Base-by-base conservation (phyloP, 2,888 invertebrate species). In the Zygothrica quintamaculata region DNA sequence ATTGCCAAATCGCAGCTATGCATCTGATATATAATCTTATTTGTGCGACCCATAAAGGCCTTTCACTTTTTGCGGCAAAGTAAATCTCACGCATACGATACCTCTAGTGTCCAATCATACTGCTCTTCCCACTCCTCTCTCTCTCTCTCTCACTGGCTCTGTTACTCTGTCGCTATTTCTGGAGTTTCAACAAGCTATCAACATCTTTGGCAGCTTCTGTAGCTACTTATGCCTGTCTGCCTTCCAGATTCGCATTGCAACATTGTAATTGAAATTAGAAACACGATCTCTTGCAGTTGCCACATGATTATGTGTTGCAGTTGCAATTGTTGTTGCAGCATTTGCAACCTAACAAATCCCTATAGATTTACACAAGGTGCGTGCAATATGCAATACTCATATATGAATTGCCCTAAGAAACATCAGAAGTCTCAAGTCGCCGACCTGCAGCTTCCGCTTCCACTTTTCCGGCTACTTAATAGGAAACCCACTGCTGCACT, bases 41-140 rank as follows among this genome's bases (percentile, higher is more conserved):
- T 73, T 65, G 59, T 55, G 60, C 77, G 78, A 75, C 76, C 81
- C 81, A 78, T 62, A 76, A 61, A 77, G 65, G 78, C 80, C 80
- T 80, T 80, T 80, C 80, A 80, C 80, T 80, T 84, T n/a, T 80
- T 84, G 71, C 62, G 59, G 70, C 60, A 68, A 40, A 42, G 69
- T 58, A 66, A 58, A 62, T 64, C 75, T 60, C 68, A 80, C 80
- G 84, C 80, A 80, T 78, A 29, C 60, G 50, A 62, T 55, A 29
- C 29, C 4, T 4, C 26, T 8, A 9, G 29, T 60, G 48, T 60
- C 40, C 12, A 16, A 6, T 7, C 18, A 37, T 13, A 13, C 37
- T 51, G 43, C 29, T 26, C 11, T 25, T 33, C 43, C 12, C 37
- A 50, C 58, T 34, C 36, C 39, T 7, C 12, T 25, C 12, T 11